Conservation (phyloP, 2,888 invertebrate species). For the Lordiphosa andalusiaca region DNA sequence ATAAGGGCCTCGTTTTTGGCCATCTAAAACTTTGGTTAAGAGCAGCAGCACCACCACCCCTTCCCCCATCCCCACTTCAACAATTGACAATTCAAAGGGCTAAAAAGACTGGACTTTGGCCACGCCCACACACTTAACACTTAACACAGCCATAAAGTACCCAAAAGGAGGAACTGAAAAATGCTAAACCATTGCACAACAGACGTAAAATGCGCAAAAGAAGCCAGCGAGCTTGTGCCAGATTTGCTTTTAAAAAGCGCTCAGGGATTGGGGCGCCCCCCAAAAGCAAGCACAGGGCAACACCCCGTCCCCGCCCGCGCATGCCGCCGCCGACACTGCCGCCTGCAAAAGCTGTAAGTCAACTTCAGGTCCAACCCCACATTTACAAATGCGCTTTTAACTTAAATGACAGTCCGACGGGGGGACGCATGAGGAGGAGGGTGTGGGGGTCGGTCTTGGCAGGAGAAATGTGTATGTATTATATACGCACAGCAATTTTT, state of each 20-base stretch:
- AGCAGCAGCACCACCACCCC: too few relatives aligned
- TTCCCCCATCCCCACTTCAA: too few relatives aligned
- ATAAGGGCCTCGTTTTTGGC: too few relatives aligned
- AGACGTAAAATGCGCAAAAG: conserved; percentile 39
- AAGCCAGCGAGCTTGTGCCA: conserved; percentile 46
- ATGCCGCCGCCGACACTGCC: conserved; percentile 15
- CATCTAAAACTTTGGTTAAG: too few relatives aligned
- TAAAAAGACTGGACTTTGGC: neutral
- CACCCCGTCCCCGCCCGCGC: too few relatives aligned
- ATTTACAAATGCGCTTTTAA: conserved; percentile 70
- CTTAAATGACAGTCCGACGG: conserved; percentile 63
- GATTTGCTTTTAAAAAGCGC: conserved; percentile 66
- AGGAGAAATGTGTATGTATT: neutral
- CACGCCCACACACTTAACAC: conserved; percentile 42
- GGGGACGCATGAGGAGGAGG: too few relatives aligned
- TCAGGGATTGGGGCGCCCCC: conserved; percentile 40
- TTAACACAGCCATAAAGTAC: conserved; percentile 41
- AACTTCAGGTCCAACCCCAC: conserved; percentile 2
- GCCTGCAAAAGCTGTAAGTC: conserved; percentile 33
- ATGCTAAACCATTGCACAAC: conserved; percentile 56
- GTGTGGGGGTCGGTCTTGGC: too few relatives aligned
- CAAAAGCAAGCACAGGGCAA: too few relatives aligned
- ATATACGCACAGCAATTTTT: conserved; percentile 65
- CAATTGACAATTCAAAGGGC: too few relatives aligned
- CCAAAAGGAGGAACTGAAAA: conserved; percentile 14